Conservation (phyloP, 2,888 invertebrate genomes). For the Lasioglossum marginatum region DNA sequence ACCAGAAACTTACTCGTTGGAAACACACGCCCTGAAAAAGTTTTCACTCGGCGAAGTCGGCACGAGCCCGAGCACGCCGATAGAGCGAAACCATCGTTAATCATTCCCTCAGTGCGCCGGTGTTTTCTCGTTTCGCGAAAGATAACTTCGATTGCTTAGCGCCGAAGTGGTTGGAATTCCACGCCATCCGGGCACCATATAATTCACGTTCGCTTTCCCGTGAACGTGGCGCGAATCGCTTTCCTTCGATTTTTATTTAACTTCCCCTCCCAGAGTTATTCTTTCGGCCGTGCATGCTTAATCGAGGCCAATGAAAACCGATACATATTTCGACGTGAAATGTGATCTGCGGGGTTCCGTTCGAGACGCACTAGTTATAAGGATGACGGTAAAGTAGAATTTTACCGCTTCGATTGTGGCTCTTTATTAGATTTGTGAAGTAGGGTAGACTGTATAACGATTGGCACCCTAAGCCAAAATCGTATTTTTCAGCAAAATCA, state of each 20-base stretch:
- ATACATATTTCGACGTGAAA: not conserved
- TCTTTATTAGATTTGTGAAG: too few species aligned
- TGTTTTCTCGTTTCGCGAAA: conserved; percentile 54
- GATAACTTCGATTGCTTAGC: conserved; percentile 64
- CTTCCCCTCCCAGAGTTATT: not conserved
- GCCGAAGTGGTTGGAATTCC: conserved; percentile 48
- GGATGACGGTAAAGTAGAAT: not conserved
- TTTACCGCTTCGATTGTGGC: too few species aligned
- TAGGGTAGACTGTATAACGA: too few species aligned
- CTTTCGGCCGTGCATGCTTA: not conserved
- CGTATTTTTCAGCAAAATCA: too few species aligned
- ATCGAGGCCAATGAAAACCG: not conserved
- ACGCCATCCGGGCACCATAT: conserved; percentile 25
- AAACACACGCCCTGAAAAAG: conserved; percentile 54
- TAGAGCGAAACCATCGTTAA: conserved; percentile 62
- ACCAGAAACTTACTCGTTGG: conserved; percentile 59
- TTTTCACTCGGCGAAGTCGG: conserved; percentile 31
- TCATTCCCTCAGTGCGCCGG: conserved; percentile 60
- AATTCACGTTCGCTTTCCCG: conserved; percentile 27
- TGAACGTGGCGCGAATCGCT: conserved; percentile 34
- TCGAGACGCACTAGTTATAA: not conserved
- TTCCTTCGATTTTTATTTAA: conserved; percentile 12
- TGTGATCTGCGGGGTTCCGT: not conserved
- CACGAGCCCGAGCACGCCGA: conserved; percentile 23
- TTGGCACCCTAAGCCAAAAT: too few species aligned